Percentiles rank a stretch among this genome's conserved stretches.
Conservation (phyloP, 2,888 invertebrate genomes). For the Ypsolopha scabrella region DNA sequence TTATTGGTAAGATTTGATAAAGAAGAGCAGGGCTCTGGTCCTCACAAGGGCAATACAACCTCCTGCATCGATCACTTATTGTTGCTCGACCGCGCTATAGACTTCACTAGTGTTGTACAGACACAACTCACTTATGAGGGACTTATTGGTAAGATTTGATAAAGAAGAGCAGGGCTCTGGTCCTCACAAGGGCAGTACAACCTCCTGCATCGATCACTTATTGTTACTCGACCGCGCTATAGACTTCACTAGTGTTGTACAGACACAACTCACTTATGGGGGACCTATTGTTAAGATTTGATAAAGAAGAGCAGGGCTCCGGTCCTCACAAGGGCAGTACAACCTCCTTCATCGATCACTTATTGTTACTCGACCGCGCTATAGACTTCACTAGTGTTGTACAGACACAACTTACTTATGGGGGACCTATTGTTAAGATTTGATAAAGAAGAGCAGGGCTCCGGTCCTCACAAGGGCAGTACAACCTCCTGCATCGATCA, state of each 20-base stretch:
- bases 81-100: constrained; percentile 90
- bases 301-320: constrained; percentile 72
- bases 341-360: constrained; percentile 84
- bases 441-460: constrained; percentile 73
- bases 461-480: constrained; percentile 39
- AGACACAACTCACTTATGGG: constrained; percentile 97
- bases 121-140: constrained; percentile 98
- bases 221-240: constrained; percentile 91
- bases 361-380: constrained; percentile 90
- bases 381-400: constrained; percentile 93
- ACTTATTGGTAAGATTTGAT: constrained; percentile 79
- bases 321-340: constrained; percentile 46
- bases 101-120: constrained; percentile 91
- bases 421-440: constrained; percentile 85
- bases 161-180: constrained; percentile 66
- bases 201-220: constrained; percentile 86
- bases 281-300: constrained; percentile 83
- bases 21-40: constrained; percentile 60
- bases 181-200: constrained; percentile 52
- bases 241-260: constrained; percentile 92
- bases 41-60: constrained; percentile 59
- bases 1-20: constrained; percentile 81
- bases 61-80: constrained; percentile 88
- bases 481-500: constrained; percentile 84
- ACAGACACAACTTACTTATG: constrained; percentile 96